phyloP scores from a whole-genome alignment of 2,888 invertebrate genomes.

The Gymnocheta viridis region DNA sequence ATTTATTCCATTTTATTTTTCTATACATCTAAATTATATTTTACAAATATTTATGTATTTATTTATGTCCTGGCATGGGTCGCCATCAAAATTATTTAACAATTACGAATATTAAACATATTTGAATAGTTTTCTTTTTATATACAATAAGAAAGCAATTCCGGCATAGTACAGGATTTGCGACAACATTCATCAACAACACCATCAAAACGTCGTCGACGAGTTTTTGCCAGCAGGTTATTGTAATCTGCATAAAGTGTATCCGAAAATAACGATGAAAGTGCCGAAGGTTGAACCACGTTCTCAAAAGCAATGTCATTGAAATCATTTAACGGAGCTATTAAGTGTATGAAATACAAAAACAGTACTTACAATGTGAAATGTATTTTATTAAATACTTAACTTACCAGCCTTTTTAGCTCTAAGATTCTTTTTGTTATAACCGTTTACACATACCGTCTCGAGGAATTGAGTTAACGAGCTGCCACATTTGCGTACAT shows the following conservation, averaged over 20 bases:
- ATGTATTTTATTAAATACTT: not conserved
- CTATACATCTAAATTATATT: too few relatives aligned
- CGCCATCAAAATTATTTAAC: too few relatives aligned
- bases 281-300: not conserved
- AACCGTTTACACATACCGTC: conserved; percentile 13
- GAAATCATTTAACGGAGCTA: not conserved
- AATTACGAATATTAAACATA: not conserved
- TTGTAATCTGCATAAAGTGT: conserved; percentile 5
- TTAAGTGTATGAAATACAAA: not conserved
- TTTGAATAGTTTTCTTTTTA: conserved; percentile 28
- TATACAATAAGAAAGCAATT: conserved; percentile 73
- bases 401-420: conserved; percentile 39
- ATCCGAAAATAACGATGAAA: conserved; percentile 4
- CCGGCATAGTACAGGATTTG: conserved; percentile 74
- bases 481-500: conserved; percentile 14
- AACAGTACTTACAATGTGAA: not conserved
- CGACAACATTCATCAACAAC: conserved; percentile 74
- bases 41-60: too few relatives aligned
- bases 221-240: conserved; percentile 30
- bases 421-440: not conserved
- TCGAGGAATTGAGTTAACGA: not conserved
- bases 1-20: too few relatives aligned
- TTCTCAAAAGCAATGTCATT: too few relatives aligned
- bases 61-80: too few relatives aligned
- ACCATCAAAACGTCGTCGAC: conserved; percentile 69